Conservation (phyloP, 2,113 vertebrate species). For the Pygoscelis antarcticus region DNA sequence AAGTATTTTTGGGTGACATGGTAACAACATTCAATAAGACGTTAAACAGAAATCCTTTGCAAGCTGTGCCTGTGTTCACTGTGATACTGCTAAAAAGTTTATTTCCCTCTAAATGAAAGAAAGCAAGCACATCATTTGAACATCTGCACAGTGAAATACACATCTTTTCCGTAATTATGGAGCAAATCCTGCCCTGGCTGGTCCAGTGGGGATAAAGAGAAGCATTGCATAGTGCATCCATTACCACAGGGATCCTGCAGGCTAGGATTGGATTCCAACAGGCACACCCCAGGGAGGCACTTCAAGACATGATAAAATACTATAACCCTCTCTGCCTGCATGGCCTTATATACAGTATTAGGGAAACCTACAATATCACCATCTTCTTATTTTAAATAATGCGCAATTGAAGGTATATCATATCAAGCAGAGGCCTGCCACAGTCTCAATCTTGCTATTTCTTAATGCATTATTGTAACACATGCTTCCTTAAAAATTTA, state of each 20-base stretch:
- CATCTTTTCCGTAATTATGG: neutral
- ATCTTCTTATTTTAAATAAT: neutral
- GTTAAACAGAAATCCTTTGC: constrained; percentile 27
- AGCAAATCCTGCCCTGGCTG: neutral
- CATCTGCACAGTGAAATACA: constrained; percentile 22
- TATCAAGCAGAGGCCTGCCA: neutral
- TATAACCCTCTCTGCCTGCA: neutral
- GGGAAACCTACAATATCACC: neutral
- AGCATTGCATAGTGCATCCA: neutral
- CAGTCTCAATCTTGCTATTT: neutral
- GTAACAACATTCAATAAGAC: constrained; percentile 38
- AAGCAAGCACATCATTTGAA: neutral
- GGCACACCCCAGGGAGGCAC: constrained; percentile 31
- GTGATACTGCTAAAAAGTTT: constrained; percentile 38
- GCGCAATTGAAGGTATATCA: neutral
- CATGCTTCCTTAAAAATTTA: neutral
- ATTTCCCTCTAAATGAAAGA: constrained; percentile 15
- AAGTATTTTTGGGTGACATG: constrained; percentile 50
- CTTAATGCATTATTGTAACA: neutral
- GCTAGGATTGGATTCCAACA: neutral
- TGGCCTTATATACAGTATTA: neutral
- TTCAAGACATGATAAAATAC: neutral
- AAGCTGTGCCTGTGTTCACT: neutral
- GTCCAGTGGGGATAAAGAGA: neutral
- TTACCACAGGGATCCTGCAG: neutral